phyloP scores from a whole-genome alignment of 2,113 vertebrate species.

The Dromaius novaehollandiae region DNA sequence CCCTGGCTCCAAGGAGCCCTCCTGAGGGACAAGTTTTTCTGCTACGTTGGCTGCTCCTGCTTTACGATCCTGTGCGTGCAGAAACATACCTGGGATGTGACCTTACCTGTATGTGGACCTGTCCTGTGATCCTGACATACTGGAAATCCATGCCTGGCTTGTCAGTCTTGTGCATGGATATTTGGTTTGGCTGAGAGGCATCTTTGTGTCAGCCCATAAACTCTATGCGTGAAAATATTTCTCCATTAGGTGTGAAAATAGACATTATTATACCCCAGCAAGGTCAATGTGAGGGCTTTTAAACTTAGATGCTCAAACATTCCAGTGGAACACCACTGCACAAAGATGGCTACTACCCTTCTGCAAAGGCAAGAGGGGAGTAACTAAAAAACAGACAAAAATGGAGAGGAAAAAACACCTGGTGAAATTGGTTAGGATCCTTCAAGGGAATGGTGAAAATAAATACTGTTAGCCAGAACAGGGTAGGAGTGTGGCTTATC shows the following conservation, averaged over 20 bases:
- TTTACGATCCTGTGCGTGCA: neutral
- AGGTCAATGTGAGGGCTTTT: neutral
- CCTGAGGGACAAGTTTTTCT: neutral
- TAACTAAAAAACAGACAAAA: neutral
- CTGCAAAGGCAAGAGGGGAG: neutral
- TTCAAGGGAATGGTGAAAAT: neutral
- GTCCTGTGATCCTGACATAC: neutral
- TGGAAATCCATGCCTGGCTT: neutral
- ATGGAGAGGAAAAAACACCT: neutral
- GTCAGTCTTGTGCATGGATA: neutral
- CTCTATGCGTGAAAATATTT: neutral
- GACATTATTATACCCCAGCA: neutral
- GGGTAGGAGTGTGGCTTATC: neutral
- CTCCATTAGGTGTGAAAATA: neutral
- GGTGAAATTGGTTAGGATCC: neutral
- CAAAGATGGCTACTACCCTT: neutral
- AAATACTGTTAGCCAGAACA: neutral
- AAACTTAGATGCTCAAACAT: neutral
- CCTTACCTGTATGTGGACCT: rapidly evolving
- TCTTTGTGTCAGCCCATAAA: neutral
- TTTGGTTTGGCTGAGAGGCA: neutral
- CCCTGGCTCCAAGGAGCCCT: neutral
- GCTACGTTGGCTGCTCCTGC: rapidly evolving
- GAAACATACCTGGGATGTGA: neutral
- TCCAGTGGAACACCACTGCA: neutral